These are phyloP conservation scores for Arrhamphus sclerolepis DNA, from an alignment of 2,797 vertebrate species.

Conservation along the genomic window DNA sequence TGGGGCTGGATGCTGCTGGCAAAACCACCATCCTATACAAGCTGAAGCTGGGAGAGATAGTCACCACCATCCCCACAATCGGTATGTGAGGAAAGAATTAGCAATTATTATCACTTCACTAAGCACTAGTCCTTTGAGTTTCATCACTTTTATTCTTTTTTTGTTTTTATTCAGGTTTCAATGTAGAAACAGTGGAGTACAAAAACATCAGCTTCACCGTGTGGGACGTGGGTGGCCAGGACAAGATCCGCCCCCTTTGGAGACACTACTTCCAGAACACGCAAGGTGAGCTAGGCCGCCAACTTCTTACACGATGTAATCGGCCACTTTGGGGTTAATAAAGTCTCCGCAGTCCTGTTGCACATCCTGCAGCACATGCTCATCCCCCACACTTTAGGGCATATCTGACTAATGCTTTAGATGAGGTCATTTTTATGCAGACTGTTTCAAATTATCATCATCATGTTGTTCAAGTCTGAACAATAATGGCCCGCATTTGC, in stretches of 20 bases:
- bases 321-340: constrained; percentile 1
- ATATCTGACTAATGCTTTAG: constrained; percentile 54
- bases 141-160: neutral
- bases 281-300: constrained; percentile 83
- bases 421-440: constrained; percentile 46
- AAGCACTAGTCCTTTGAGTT: neutral
- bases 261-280: constrained; percentile 99
- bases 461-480: constrained; percentile 37
- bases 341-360: constrained; percentile 21
- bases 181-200: constrained; percentile 97
- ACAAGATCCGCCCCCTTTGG: constrained; percentile 98
- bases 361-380: constrained; percentile 35
- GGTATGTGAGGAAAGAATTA: constrained; percentile 75
- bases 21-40: constrained; percentile 99
- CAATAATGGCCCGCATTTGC: neutral
- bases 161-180: constrained; percentile 85
- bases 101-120: neutral
- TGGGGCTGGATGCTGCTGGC: constrained; percentile 94
- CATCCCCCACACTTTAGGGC: constrained; percentile 34
- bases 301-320: neutral
- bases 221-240: constrained; percentile 98
- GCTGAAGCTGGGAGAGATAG: constrained; percentile 95
- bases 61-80: constrained; percentile 97
- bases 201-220: constrained; percentile 99
- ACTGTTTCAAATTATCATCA: constrained; percentile 29